Percentiles rank a stretch among this genome's conserved stretches.
Evolutionary conservation across 2,888 invertebrate genomes (phyloP).

Genomic region (Morinoia aosen): DNA sequence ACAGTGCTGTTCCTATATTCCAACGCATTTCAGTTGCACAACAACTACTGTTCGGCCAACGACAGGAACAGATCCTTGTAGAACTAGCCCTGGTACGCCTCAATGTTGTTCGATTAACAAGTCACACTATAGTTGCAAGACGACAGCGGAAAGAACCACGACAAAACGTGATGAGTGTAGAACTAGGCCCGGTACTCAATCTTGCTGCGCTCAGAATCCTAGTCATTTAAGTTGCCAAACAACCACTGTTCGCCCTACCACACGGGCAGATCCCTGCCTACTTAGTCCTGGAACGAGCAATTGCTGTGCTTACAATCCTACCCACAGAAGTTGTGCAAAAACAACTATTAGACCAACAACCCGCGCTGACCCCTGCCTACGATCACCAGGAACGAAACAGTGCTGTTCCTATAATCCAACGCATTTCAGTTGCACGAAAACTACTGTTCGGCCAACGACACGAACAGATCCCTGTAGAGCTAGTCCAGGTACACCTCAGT

Average conservation of each 20-base stretch:
- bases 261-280: conserved; percentile 53
- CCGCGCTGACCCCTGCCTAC: conserved; percentile 10
- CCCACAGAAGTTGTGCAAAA: conserved; percentile 53
- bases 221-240: conserved; percentile 48
- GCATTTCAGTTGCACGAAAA: conserved; percentile 52
- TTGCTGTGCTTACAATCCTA: conserved; percentile 56
- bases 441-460: conserved; percentile 34
- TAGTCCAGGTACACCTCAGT: conserved; percentile 57
- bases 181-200: conserved; percentile 52
- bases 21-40: too few species aligned
- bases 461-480: conserved; percentile 54
- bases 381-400: conserved; percentile 9
- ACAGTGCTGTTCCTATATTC: too few species aligned
- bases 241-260: conserved; percentile 38
- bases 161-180: conserved; percentile 37
- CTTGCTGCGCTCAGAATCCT: conserved; percentile 52
- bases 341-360: conserved; percentile 40
- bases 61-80: too few species aligned
- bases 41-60: too few species aligned
- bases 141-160: conserved; percentile 30
- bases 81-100: conserved; percentile 37
- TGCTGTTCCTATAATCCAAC: conserved; percentile 55
- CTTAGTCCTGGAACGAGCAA: conserved; percentile 57
- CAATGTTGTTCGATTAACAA: conserved; percentile 67
- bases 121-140: conserved; percentile 53